Evolutionary conservation across 2,797 vertebrate species (phyloP), one percentile per base, ranked within the genome.

Genomic region (Mycteria americana): DNA sequence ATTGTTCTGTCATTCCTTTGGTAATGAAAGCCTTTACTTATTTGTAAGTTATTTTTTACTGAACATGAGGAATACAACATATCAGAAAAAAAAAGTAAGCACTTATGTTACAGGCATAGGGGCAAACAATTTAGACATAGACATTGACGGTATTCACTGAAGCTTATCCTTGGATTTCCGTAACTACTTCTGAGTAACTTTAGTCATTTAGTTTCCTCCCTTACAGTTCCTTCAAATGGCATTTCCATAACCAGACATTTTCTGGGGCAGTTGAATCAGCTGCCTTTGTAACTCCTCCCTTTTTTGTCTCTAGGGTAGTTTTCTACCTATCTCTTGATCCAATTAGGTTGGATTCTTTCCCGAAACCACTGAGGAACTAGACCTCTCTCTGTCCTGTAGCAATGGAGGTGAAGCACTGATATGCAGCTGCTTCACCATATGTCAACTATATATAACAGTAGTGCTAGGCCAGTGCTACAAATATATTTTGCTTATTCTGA

Each of bases 11-110:
- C 82, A 81, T 82, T 96, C 54, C 41, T 72, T 90, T 81, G 50
- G 53, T 77, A 96, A 94, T 67, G 73, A 95, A 95, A 91, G 75
- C 54, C 50, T 95, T 94, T 90, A 51, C 33, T 91, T 88, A 82
- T 56, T 86, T 73, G 31, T 35, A 75, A 75, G 39, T 31, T 64
- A 10, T 56, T 94, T 93, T 95, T 96, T 75, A 88, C 28, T 77
- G 63, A 94, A 81, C 19, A 62, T 27, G 37, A 94, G 54, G 46
- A 92, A 78, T 83, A 67, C 4, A 88, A 85, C 39, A 31, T 39
- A 63, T 30, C 30, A 53, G 46, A 31, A 77, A 92, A 80, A 53
- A 83, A 81, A 68, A n/a, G 23, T 7, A 30, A 74, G 14, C 37
- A 80, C 21, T 78, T 75, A 67, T 37, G 7, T 33, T 60, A 60